Evolutionary conservation across 2,888 invertebrate genomes (phyloP), one percentile per base, ranked within the genome.

Genomic region (Agrochola litura): DNA sequence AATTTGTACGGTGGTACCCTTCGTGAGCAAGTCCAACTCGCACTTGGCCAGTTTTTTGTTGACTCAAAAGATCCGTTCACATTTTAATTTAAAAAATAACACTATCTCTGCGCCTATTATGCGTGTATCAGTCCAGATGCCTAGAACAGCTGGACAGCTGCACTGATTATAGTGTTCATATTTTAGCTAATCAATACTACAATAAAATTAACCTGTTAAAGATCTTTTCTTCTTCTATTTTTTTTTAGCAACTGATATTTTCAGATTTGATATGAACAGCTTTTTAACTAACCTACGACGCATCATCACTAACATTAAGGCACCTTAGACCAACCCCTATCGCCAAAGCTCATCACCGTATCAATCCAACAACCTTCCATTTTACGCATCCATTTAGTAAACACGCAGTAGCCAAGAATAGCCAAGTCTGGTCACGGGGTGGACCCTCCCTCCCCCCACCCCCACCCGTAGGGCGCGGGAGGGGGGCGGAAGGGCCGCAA

Each of bases 401-500:
- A 92, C 92, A 90, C 91, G 90, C 90, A 86, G 85, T 88, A 90
- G 89, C 89, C 89, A 88, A 90, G 92, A 90, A 91, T 90, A 90
- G 91, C 89, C 89, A 88, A 88, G 92, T 89, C 87, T 87, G 87
- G 87, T 81, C 88, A 85, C 77, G 89, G 87, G 89, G 89, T 87
- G 84, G 88, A 76, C 80, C 70, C 83, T 74, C 81, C 80, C 79
- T 84, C 77, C 70, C 63, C 79, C 80, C 79, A 81, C n/a, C 37
- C 77, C 79, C 81, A 86, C 79, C 71, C 61, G 78, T 79, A 81
- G 86, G 89, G 88, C 80, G 82, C 73, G 80, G 77, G 80, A 74
- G 79, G 87, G 86, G 85, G 91, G 84, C 87, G 91, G 91, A 90
- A 89, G 93, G 93, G 93, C 91, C 92, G 93, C 92, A 93, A 93